Base-by-base conservation (phyloP, 2,113 vertebrate species). In the Galbula dea region DNA sequence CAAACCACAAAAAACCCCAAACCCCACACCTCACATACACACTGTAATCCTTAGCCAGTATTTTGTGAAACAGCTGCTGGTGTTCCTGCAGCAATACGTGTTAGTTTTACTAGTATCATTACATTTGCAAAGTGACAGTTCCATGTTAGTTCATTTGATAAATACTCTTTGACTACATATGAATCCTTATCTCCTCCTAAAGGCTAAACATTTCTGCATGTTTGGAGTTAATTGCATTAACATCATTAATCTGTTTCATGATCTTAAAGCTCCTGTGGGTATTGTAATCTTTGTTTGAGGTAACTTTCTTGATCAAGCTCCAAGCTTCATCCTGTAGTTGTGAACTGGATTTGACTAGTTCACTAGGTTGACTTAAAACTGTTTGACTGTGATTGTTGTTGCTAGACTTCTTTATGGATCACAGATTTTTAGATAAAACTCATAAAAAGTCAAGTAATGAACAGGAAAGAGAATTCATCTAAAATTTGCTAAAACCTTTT, bases 341-440 rank as follows among this genome's bases (percentile, higher is more conserved):
- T 95, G 97, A 97, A 97, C 88, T 97, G 82, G 90, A 98, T 96
- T 83, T 89, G 96, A 97, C 89, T 94, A 89, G 89, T 91, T 94
- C 97, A 96, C 96, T 93, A 93, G 94, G 71, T 65, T 90, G 72
- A 91, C 93, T 96, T 94, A 96, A 96, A 97, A 84, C 94, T 97
- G 49, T 93, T 65, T 94, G 94, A 92, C 95, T 97, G 84, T 89
- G 71, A 68, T 97, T 93, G 91, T 55, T 52, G 89, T 97, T 97
- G 87, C 36, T 59, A 94, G 95, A 83, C 84, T 57, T 86, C 82
- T 97, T 98, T 93, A 97, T 97, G 98, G 98, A 98, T 98, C 98
- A 98, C 96, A 97, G 97, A 96, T 95, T 84, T 90, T 95, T 43
- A 96, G 95, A 86, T 92, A 96, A 88, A 90, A 80, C 45, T 76